Base-by-base conservation (phyloP, 2,113 vertebrate species). In the Stomatorhinus ivindoensis region DNA sequence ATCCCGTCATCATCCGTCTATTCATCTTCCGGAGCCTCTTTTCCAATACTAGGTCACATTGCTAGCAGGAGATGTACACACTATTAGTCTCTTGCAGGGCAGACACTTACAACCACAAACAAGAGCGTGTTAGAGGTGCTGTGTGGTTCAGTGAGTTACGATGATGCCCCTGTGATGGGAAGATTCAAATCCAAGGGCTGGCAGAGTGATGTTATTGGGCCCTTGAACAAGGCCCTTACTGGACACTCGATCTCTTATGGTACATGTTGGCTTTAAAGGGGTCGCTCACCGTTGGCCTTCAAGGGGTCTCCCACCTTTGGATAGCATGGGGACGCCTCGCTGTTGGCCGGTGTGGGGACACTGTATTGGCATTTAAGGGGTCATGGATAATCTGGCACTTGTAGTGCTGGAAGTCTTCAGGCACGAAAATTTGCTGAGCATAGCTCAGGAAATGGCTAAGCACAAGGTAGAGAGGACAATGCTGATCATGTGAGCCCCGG, bases 371-470 rank as follows among this genome's bases (percentile, higher is more conserved):
- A 2, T 17, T 44, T 21, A 42, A 21, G 82, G 24, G 39, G 82
- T 84, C 19, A 10, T 84, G 39, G 21, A 84, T 47, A 47, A 47
- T 44, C 19, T 48, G 31, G 88, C 48, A 80, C 48, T 3, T 39
- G 42, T 39, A 53, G 47, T 31, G 46, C 3, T 11, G 88, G 15
- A 80, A 21, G n/a, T 31, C 27, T n/a, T 31, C 27, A 88, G 39
- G 82, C 4, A 82, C 76, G n/a, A 88, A 53, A 88, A 82, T 88
- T 21, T n/a, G 69, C 69, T 73, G 69, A 48, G 42, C n/a, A 17
- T 46, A 48, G 65, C 31, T 80, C 82, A 24, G 82, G 82, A 46
- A 84, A 47, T 10, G 42, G 82, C 44, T 19, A 80, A 80, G 73
- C 73, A 80, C 31, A 42, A 15, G 8, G 47, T 61, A 51, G 39